A percentile compares a stretch with the other conserved stretches of the same genome.
These are phyloP conservation scores for Theropithecus gelada DNA, from an alignment of 2,113 vertebrate genomes.

Conservation along the genomic window DNA sequence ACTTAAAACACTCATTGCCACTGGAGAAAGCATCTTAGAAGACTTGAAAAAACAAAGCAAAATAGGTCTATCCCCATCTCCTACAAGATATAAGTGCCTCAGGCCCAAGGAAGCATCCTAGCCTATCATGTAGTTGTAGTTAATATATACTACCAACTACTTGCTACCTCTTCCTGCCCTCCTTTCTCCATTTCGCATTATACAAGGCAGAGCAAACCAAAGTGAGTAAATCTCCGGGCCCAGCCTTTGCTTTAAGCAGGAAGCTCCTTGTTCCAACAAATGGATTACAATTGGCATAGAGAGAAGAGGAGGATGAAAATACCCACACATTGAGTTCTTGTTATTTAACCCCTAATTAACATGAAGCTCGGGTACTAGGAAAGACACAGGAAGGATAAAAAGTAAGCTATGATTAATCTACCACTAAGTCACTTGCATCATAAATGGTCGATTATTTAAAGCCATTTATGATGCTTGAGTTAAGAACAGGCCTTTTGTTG, in stretches of 20 bases:
- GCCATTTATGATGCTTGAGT: slow-evolving; percentile 94
- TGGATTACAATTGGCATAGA: slow-evolving; percentile 41
- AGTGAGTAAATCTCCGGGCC: neutral
- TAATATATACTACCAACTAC: slow-evolving; percentile 9
- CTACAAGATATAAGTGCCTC: neutral
- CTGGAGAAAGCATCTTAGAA: slow-evolving; percentile 58
- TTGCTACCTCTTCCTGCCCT: neutral
- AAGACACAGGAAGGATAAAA: slow-evolving; percentile 60
- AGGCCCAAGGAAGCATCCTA: slow-evolving; percentile 13
- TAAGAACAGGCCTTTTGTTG: slow-evolving; percentile 95
- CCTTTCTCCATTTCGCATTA: slow-evolving; percentile 16
- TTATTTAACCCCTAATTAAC: slow-evolving; percentile 45
- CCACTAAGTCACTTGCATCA: slow-evolving; percentile 84
- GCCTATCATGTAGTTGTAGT: neutral
- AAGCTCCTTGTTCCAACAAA: slow-evolving; percentile 49
- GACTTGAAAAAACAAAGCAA: slow-evolving; percentile 43
- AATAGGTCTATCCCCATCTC: neutral
- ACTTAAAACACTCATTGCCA: slow-evolving; percentile 68
- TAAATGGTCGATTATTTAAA: slow-evolving; percentile 88
- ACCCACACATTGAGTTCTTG: slow-evolving; percentile 31
- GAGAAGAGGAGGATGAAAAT: slow-evolving; percentile 24
- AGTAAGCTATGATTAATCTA: slow-evolving; percentile 75
- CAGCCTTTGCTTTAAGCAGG: slow-evolving; percentile 26
- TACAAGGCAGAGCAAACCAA: slow-evolving; percentile 11
- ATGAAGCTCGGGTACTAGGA: neutral